Evolutionary conservation across 2,888 invertebrate genomes (phyloP).

Genomic region (Cyclophora punctaria): DNA sequence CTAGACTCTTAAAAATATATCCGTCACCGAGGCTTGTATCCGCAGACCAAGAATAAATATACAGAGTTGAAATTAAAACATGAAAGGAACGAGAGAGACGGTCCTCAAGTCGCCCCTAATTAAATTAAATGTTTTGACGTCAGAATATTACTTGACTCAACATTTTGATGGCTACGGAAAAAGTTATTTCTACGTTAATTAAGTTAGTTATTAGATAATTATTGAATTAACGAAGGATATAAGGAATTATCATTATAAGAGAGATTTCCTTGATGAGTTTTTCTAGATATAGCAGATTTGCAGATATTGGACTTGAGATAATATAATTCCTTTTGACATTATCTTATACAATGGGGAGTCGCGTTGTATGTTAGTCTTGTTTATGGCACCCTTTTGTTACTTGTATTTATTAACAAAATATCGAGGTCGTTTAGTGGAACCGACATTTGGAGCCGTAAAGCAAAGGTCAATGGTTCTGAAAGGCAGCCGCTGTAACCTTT

Average conservation of each 20-base stretch:
- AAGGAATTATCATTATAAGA: no score
- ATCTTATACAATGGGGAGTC: no score
- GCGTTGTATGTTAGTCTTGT: neutral
- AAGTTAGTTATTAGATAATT: conserved; percentile 2
- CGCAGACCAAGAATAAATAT: neutral
- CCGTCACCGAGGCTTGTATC: neutral
- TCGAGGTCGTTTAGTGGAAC: conserved; percentile 22
- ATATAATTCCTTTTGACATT: neutral
- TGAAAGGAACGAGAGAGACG: neutral
- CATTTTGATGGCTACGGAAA: conserved; percentile 17
- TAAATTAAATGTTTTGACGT: conserved; percentile 18
- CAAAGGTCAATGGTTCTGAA: conserved; percentile 32
- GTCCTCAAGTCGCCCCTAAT: conserved; percentile 4
- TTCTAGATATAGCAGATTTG: no score
- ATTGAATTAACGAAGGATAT: neutral
- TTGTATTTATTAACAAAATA: conserved; percentile 28
- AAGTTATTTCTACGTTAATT: conserved; percentile 13
- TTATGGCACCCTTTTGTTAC: conserved; percentile 2
- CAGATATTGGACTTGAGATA: no score
- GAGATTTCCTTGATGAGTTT: no score
- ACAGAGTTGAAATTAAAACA: neutral
- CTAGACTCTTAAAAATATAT: neutral
- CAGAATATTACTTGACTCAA: conserved; percentile 19
- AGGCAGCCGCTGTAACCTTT: conserved; percentile 19
- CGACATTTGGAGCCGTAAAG: conserved; percentile 37